Percentiles rank a stretch among this genome's conserved stretches.
Conservation (phyloP, 2,113 vertebrate genomes). For the Phaethon lepturus region DNA sequence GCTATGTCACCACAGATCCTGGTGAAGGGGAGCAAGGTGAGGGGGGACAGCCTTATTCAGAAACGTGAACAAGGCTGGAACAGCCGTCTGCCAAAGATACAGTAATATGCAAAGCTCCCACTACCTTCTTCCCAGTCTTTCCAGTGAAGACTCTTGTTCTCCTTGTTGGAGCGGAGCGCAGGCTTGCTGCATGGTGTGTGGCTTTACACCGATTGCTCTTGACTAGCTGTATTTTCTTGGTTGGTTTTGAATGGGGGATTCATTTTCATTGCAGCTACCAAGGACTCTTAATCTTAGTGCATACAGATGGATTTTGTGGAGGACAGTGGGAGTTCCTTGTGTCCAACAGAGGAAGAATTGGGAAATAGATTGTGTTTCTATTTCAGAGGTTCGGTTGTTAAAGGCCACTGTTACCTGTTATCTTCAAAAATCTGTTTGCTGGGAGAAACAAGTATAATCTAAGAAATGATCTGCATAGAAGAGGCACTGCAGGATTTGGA, state of each 20-base stretch:
- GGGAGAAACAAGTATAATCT: background rate
- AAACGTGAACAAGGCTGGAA: slow-evolving; percentile 47
- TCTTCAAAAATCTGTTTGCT: background rate
- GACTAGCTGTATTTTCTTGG: background rate
- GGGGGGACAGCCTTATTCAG: background rate
- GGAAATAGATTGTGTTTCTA: accelerated
- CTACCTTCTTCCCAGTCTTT: background rate
- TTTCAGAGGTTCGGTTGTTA: background rate
- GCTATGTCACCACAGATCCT: background rate
- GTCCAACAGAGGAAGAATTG: background rate
- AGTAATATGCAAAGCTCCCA: slow-evolving; percentile 69
- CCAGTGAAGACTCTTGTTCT: background rate
- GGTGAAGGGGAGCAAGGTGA: background rate
- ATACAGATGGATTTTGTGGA: background rate
- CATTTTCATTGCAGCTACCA: background rate
- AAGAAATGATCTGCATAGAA: background rate
- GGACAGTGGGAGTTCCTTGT: background rate
- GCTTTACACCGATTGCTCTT: background rate
- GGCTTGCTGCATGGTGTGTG: background rate
- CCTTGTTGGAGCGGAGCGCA: background rate
- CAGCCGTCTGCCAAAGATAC: slow-evolving; percentile 79
- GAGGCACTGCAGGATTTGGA: background rate
- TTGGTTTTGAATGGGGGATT: background rate
- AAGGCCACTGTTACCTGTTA: background rate
- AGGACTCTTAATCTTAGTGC: background rate